Percentiles rank a stretch among this genome's conserved stretches.
Evolutionary conservation across 2,888 invertebrate species (phyloP).

Genomic region (Thecophora atra): DNA sequence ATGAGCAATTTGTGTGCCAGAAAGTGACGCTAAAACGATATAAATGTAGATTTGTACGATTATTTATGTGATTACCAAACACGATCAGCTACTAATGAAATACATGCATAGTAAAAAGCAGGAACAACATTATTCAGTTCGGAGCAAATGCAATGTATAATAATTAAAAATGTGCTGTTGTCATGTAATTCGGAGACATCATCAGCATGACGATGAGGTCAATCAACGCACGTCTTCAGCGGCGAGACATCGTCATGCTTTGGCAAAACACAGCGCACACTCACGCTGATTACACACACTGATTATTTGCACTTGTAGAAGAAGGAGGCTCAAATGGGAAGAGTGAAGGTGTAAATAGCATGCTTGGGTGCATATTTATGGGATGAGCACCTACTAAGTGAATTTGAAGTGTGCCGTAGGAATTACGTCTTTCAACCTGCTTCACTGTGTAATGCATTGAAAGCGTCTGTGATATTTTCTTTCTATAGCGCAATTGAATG

Average conservation of each 20-base stretch:
- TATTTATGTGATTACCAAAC: no score
- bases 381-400: constrained; percentile 4
- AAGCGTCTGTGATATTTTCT: constrained; percentile 4
- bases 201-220: constrained; percentile 34
- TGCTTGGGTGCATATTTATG: constrained; percentile 26
- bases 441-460: not conserved
- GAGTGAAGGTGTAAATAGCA: not conserved
- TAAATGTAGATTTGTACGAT: constrained; percentile 22
- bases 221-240: constrained; percentile 42
- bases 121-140: constrained; percentile 23
- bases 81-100: constrained; percentile 17
- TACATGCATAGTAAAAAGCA: constrained; percentile 11
- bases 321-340: no score
- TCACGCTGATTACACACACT: no score
- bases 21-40: constrained; percentile 72
- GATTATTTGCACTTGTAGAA: no score
- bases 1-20: constrained; percentile 85
- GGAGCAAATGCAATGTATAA: constrained; percentile 19
- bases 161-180: constrained; percentile 28
- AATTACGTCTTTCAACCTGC: constrained; percentile 20
- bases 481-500: not conserved
- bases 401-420: not conserved
- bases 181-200: constrained; percentile 31
- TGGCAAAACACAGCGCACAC: no score
- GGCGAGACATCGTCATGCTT: no score